Conservation (phyloP, 2,113 vertebrate genomes). For the Microcebus ravelobensis region DNA sequence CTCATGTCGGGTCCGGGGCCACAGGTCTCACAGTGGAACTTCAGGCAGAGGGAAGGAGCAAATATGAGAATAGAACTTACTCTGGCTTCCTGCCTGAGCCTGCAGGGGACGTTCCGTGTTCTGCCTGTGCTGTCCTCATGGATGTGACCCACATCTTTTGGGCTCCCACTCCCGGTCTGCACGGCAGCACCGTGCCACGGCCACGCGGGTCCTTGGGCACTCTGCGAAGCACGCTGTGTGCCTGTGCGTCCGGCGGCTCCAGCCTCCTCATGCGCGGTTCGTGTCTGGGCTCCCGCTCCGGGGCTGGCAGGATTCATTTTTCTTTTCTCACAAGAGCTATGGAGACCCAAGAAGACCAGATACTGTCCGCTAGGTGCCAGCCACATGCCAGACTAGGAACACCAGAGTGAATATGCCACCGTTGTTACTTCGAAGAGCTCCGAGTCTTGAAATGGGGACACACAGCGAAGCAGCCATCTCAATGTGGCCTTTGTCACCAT, state of each 20-base stretch:
- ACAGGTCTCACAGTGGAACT: background rate
- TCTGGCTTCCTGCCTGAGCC: background rate
- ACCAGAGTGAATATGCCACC: background rate
- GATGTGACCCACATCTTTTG: background rate
- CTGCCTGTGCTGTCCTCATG: background rate
- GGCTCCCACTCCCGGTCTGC: background rate
- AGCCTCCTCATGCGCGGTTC: fast-evolving
- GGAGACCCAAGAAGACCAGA: background rate
- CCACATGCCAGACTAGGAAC: background rate
- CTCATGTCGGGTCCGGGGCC: background rate
- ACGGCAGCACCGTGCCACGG: background rate
- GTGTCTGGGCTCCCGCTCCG: fast-evolving
- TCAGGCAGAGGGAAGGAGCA: background rate
- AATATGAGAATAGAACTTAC: background rate
- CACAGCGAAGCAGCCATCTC: background rate
- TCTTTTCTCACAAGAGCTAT: background rate
- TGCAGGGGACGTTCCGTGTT: background rate
- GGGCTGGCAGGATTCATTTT: background rate
- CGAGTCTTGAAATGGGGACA: background rate
- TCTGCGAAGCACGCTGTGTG: background rate
- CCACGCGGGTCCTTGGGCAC: no score
- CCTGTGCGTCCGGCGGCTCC: background rate
- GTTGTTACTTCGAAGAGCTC: background rate
- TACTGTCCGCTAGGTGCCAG: background rate
- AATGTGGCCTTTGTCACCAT: background rate